Percentiles rank a stretch among this genome's conserved stretches.
Evolutionary conservation across 2,888 invertebrate species (phyloP).

Genomic region (Sarcophaga variegata): DNA sequence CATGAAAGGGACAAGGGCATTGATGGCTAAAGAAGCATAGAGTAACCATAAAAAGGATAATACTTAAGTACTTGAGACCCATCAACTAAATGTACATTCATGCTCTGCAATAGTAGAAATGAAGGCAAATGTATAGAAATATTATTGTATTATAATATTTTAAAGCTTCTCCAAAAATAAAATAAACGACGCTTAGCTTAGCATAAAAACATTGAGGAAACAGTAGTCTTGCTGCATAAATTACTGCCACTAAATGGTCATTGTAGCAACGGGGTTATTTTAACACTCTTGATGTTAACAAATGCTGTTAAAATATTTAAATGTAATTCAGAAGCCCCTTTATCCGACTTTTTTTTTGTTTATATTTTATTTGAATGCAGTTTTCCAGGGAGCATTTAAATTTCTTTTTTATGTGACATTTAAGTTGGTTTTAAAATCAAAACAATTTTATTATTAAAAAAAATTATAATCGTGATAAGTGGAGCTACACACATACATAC

Average conservation of each 20-base stretch:
- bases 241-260: constrained; percentile 60
- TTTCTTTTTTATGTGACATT: no score
- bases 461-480: no score
- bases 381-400: no score
- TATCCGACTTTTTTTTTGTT: no score
- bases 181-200: constrained; percentile 2
- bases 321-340: no score
- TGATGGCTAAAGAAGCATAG: constrained; percentile 12
- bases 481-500: no score
- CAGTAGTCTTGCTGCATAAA: constrained; percentile 45
- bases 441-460: no score
- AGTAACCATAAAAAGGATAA: constrained; percentile 75
- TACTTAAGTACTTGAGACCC: constrained; percentile 75
- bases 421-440: no score
- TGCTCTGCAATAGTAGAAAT: not conserved
- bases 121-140: constrained; percentile 39
- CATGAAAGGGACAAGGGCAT: not conserved
- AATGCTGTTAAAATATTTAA: no score
- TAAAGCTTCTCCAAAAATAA: constrained; percentile 42
- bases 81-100: constrained; percentile 67
- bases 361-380: no score
- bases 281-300: no score
- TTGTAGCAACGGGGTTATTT: constrained; percentile 40
- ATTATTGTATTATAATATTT: constrained; percentile 48
- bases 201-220: constrained; percentile 26